Conservation (phyloP, 2,113 vertebrate genomes). For the Varanus salvator region DNA sequence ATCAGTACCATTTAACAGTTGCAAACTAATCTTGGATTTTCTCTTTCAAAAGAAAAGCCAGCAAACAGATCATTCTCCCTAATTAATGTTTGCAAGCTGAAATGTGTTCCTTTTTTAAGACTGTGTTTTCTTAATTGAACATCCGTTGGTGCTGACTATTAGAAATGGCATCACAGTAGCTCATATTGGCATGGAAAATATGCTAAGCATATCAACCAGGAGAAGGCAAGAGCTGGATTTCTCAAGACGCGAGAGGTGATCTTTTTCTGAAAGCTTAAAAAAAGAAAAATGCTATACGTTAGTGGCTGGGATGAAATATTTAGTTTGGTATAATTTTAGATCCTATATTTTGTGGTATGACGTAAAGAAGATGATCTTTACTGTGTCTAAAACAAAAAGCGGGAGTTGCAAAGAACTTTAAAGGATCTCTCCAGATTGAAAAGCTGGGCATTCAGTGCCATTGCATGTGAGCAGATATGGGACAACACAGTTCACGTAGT, state of each 20-base stretch:
- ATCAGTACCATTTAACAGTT: neutral
- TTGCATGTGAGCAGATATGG: too few relatives aligned
- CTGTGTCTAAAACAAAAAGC: too few relatives aligned
- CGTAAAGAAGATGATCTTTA: neutral
- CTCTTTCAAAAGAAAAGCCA: neutral
- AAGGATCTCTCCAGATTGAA: too few relatives aligned
- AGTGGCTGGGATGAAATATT: neutral
- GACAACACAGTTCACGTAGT: too few relatives aligned
- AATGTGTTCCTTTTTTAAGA: neutral
- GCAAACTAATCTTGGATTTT: neutral
- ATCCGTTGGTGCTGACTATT: neutral
- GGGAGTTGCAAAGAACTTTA: too few relatives aligned
- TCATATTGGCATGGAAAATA: neutral
- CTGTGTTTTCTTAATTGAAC: neutral
- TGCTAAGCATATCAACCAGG: neutral
- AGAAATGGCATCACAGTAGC: neutral
- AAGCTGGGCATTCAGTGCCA: too few relatives aligned
- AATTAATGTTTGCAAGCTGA: neutral
- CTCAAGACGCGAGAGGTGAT: neutral
- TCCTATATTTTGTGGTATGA: neutral
- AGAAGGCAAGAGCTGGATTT: neutral
- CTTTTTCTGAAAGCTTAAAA: neutral
- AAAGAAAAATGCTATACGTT: too few relatives aligned
- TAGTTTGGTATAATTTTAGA: neutral
- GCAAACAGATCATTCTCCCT: neutral